Evolutionary conservation across 2,888 invertebrate species (phyloP), one percentile per base, ranked within the genome.

Genomic region (Nudaria mundana): DNA sequence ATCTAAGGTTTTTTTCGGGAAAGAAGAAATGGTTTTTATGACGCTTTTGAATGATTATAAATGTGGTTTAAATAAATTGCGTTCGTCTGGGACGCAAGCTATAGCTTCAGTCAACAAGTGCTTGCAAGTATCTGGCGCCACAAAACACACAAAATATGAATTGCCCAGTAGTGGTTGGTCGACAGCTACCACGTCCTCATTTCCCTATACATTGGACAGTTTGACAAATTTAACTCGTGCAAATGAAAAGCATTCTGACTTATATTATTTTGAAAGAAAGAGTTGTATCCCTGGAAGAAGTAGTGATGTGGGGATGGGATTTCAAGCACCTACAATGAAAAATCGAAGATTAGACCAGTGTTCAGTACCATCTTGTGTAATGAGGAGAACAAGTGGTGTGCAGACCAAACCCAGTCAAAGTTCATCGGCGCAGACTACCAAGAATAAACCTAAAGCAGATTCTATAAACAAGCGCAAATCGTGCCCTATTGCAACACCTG

Each of bases 91-190:
- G 22, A 80, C 87, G 13, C 87, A 88, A 56, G 87, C 87, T n/a
- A 84, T 86, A 29, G 85, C 81, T 42, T 78, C 78, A 6, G 63
- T 88, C 18, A 87, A 88, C 56, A 88, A 88, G 67, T 84, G 85
- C 52, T 66, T 86, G 40, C 87, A 88, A 71, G 80, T 74, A 23
- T 42, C 52, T 24, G 41, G 37, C 30, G 45, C 5, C 1, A 30
- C 49, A 41, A 47, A 36, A 11, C 5, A 7, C 11, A n/a, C 8
- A 8, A 11, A 18, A 23, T 12, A 13, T 33, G 7, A 6, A 6
- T 14, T 30, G 10, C 1, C 10, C 14, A 22, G n/a, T 20, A 57
- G 67, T 30, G 42, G 47, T 13, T 54, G 50, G 45, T 74, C 72
- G 11, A 42, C 63, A 3, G 61, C 52, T 20, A 57, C 59, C 5